A percentile compares a stretch with the other conserved stretches of the same genome.
Evolutionary conservation across 2,113 vertebrate genomes (phyloP).

Genomic region (Garra rufa): DNA sequence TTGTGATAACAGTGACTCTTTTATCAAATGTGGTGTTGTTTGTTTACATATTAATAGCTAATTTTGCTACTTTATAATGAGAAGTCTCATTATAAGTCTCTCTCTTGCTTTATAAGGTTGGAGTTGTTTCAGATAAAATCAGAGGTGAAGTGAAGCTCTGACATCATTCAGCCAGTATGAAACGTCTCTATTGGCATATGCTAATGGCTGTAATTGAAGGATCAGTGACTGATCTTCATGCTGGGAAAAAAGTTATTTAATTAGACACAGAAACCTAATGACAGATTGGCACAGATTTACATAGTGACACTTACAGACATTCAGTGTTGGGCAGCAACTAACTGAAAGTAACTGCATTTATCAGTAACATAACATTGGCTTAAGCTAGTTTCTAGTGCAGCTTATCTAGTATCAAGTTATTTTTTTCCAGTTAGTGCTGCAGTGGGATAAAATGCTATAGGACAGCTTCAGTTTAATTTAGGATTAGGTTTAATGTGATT

Average conservation of each 20-base stretch:
- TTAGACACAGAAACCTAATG: constrained; percentile 34
- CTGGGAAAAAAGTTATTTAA: constrained; percentile 39
- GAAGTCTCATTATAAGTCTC: neutral
- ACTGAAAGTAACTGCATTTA: neutral
- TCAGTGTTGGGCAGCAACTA: neutral
- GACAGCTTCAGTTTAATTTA: too few relatives aligned
- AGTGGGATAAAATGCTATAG: too few relatives aligned
- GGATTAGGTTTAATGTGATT: too few relatives aligned
- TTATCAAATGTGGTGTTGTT: neutral
- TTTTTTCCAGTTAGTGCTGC: neutral
- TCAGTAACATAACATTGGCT: neutral
- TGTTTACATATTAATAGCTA: constrained; percentile 27
- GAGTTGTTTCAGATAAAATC: constrained; percentile 10
- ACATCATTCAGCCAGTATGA: constrained; percentile 31
- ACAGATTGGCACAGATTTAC: constrained; percentile 15
- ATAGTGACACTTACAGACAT: constrained; percentile 18
- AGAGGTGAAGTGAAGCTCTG: constrained; percentile 27
- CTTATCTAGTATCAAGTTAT: neutral
- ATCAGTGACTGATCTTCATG: constrained; percentile 33
- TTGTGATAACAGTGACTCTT: neutral
- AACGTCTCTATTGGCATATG: constrained; percentile 38
- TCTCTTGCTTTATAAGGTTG: neutral
- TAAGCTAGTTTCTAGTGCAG: neutral
- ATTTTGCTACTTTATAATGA: neutral
- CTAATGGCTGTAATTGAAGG: constrained; percentile 42